Evolutionary conservation across 2,888 invertebrate genomes (phyloP).

Genomic region (Leptothorax acervorum): DNA sequence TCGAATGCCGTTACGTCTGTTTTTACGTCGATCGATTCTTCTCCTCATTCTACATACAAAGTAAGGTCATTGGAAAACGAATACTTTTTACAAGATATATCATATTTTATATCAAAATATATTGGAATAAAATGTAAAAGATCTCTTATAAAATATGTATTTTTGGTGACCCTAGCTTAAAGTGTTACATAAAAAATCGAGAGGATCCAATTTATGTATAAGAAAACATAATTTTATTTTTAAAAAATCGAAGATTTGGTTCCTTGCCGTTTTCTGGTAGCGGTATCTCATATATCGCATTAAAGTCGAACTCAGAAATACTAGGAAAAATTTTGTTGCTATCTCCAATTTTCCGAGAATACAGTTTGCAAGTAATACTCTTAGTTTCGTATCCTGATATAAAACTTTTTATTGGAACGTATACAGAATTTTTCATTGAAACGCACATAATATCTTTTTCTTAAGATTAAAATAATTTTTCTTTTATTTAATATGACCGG

Average conservation of each 20-base stretch:
- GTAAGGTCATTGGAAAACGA: constrained; percentile 8
- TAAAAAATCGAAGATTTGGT: not conserved
- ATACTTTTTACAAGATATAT: not conserved
- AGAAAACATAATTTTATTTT: not conserved
- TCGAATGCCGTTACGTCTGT: not conserved
- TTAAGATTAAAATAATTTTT: not conserved
- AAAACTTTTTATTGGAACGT: not conserved
- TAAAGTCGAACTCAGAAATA: not conserved
- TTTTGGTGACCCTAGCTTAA: not conserved
- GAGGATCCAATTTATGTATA: not conserved
- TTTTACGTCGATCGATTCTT: constrained; percentile 8
- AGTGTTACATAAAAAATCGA: not conserved
- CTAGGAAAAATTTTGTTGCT: not conserved
- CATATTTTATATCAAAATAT: not conserved
- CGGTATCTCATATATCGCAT: not conserved
- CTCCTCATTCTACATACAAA: constrained; percentile 11
- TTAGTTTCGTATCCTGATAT: not conserved
- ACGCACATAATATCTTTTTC: not conserved
- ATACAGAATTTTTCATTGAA: not conserved
- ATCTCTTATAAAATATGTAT: not conserved
- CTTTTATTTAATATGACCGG: not conserved
- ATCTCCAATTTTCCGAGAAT: not conserved
- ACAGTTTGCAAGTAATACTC: not conserved
- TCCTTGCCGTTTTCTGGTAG: not conserved
- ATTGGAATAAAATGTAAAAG: not conserved